These are phyloP conservation scores for Aphis craccivora DNA, from an alignment of 1,140 invertebrate species.

Conservation along the genomic window DNA sequence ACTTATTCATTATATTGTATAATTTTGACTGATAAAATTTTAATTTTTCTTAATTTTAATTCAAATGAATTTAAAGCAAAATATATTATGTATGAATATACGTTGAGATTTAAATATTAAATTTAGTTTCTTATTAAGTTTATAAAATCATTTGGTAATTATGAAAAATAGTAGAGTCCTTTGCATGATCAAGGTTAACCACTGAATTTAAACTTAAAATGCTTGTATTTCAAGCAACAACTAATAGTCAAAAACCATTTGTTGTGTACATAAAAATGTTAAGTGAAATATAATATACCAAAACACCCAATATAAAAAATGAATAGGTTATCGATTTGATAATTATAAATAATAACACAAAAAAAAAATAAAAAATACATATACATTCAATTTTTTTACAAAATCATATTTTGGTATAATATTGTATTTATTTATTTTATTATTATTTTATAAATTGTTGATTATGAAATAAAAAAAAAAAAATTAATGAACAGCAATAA, in stretches of 20 bases:
- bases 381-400: too few relatives aligned
- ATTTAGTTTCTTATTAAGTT: neutral
- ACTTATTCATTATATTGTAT: neutral
- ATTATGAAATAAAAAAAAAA: too few relatives aligned
- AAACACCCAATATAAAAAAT: neutral
- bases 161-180: neutral
- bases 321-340: neutral
- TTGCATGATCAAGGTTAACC: neutral
- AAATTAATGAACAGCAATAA: too few relatives aligned
- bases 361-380: too few relatives aligned
- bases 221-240: neutral
- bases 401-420: too few relatives aligned
- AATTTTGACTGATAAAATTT: neutral
- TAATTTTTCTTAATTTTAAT: neutral
- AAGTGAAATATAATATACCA: neutral
- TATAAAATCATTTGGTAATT: neutral
- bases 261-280: neutral
- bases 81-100: neutral
- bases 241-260: neutral
- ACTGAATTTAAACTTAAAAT: neutral
- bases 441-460: too few relatives aligned
- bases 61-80: neutral
- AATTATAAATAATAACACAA: neutral
- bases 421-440: too few relatives aligned
- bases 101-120: neutral